phyloP scores from a whole-genome alignment of 2,888 invertebrate genomes.

The Drosophila phalerata region DNA sequence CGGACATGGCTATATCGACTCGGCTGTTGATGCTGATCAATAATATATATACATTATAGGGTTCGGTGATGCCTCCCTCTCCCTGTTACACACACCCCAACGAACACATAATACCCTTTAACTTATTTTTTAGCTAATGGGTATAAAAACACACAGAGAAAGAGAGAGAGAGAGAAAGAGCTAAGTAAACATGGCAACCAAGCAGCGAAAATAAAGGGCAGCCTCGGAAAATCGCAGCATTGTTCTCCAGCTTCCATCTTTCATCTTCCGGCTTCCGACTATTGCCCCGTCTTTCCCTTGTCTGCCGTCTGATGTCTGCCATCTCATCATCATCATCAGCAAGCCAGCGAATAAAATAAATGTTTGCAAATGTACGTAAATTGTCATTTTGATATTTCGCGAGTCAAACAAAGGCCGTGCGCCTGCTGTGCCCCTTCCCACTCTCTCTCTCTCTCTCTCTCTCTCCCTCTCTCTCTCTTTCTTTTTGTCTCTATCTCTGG shows the following conservation, averaged over 20 bases:
- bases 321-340: conserved; percentile 18
- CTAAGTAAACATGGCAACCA: conserved; percentile 17
- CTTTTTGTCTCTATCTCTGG: neutral
- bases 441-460: neutral
- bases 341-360: conserved; percentile 62
- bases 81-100: too few species aligned
- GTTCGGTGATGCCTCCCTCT: too few species aligned
- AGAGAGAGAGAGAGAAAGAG: neutral
- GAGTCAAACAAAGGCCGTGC: conserved; percentile 59
- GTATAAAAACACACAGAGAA: too few species aligned
- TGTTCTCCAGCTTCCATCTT: conserved; percentile 8
- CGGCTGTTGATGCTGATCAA: too few species aligned
- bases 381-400: conserved; percentile 77
- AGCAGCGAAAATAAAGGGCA: neutral
- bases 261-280: conserved; percentile 6
- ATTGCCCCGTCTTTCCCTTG: neutral
- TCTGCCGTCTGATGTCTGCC: conserved; percentile 6
- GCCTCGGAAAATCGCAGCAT: conserved; percentile 42
- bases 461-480: neutral
- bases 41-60: too few species aligned
- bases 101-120: too few species aligned
- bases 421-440: conserved; percentile 55
- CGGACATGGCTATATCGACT: too few species aligned
- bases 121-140: too few species aligned
- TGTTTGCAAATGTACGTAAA: conserved; percentile 74